Evolutionary conservation across 2,888 invertebrate species (phyloP).

Genomic region (Pherbina coryleti): DNA sequence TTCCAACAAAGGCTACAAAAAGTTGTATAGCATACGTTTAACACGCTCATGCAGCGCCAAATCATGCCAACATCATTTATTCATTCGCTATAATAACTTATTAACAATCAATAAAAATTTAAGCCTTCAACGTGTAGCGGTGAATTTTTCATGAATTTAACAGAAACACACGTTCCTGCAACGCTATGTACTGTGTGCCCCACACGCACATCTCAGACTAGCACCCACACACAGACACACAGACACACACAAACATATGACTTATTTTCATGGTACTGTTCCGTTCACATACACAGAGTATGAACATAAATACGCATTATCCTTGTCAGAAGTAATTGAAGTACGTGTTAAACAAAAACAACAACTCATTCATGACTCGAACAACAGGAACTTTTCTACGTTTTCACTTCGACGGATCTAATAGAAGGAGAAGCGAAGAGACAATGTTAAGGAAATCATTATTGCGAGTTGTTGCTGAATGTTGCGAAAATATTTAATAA

Average conservation of each 20-base stretch:
- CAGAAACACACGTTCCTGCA: no score
- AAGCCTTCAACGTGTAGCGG: neutral
- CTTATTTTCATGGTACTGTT: neutral
- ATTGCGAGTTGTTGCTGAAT: neutral
- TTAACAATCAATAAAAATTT: slow-evolving; percentile 33
- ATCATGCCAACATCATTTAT: slow-evolving; percentile 11
- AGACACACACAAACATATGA: neutral
- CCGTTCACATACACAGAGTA: neutral
- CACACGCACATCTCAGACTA: neutral
- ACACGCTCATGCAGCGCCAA: neutral
- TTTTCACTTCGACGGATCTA: neutral
- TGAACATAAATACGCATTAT: neutral
- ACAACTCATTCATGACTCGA: slow-evolving; percentile 8
- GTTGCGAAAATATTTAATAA: slow-evolving; percentile 13
- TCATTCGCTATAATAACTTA: slow-evolving; percentile 11
- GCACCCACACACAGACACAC: neutral
- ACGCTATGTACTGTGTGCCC: no score
- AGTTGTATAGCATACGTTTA: neutral
- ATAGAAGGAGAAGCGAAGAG: neutral
- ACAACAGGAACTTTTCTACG: neutral
- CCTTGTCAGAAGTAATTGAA: slow-evolving; percentile 31
- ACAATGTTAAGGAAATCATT: neutral
- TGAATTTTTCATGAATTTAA: neutral
- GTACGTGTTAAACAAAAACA: slow-evolving; percentile 25
- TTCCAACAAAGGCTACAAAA: neutral